A percentile compares a stretch with the other conserved stretches of the same genome.
These are phyloP conservation scores for Antedon mediterranea DNA, from an alignment of 53 echinoderm and acorn worm species.

Conservation along the genomic window DNA sequence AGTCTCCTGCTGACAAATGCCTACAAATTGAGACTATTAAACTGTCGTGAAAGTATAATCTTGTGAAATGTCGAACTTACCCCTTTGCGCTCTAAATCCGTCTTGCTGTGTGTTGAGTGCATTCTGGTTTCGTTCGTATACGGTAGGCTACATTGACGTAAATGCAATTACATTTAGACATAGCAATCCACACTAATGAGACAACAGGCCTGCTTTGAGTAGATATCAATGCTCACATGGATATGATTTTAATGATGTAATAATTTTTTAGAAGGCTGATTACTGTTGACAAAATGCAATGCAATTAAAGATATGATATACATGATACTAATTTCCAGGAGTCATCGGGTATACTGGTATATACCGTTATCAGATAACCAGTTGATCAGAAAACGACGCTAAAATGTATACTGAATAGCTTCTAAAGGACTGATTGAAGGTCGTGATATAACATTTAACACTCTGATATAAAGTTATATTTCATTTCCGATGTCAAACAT, in stretches of 20 bases:
- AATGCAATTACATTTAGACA: not conserved
- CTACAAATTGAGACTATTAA: not conserved
- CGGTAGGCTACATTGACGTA: not conserved
- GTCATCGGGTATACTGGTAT: too few relatives aligned
- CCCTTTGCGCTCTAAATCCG: not conserved
- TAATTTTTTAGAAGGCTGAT: not conserved
- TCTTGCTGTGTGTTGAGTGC: not conserved
- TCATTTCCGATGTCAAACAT: too few relatives aligned
- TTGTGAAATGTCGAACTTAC: not conserved
- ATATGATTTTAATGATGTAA: not conserved
- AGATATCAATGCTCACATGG: not conserved
- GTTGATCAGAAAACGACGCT: too few relatives aligned
- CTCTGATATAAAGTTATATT: too few relatives aligned
- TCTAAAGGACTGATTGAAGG: too few relatives aligned
- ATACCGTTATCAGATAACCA: too few relatives aligned
- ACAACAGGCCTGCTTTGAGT: not conserved
- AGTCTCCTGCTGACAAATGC: not conserved
- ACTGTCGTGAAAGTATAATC: not conserved
- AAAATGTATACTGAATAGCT: too few relatives aligned
- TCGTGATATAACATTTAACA: too few relatives aligned
- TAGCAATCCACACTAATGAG: not conserved
- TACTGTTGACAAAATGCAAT: not conserved
- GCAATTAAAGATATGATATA: not conserved
- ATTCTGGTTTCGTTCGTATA: not conserved
- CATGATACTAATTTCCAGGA: too few relatives aligned